Conservation (phyloP, 2,888 invertebrate species). For the Amiota mariae region DNA sequence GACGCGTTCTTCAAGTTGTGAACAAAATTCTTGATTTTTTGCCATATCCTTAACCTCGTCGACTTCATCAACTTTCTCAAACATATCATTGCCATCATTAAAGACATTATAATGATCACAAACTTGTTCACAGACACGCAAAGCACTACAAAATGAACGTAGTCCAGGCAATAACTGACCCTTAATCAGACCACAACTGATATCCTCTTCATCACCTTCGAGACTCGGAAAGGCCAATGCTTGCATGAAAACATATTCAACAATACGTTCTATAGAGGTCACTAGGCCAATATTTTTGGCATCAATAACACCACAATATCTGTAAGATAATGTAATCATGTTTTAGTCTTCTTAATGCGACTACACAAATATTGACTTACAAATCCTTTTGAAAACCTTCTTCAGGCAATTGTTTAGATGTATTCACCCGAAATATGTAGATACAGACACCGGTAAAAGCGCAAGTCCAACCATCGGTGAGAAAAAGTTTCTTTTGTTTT, state of each 20-base stretch:
- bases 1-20: conserved; percentile 82
- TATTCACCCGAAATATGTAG: conserved; percentile 89
- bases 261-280: conserved; percentile 88
- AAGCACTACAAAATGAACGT: conserved; percentile 90
- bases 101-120: conserved; percentile 86
- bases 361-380: conserved; percentile 74
- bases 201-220: conserved; percentile 87
- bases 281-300: conserved; percentile 86
- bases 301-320: conserved; percentile 87
- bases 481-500: conserved; percentile 84
- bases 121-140: conserved; percentile 89
- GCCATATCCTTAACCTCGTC: conserved; percentile 83
- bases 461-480: conserved; percentile 89
- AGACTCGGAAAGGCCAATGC: conserved; percentile 86
- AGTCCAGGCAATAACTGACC: conserved; percentile 87
- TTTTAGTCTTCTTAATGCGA: background rate
- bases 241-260: conserved; percentile 93
- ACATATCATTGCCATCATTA: conserved; percentile 80
- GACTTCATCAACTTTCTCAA: conserved; percentile 77
- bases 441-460: conserved; percentile 88
- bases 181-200: conserved; percentile 86
- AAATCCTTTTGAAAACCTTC: conserved; percentile 93
- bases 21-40: conserved; percentile 79
- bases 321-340: conserved; percentile 53
- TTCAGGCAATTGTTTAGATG: conserved; percentile 88